Conservation (phyloP, 2,888 invertebrate genomes). For the Heliconius sara region DNA sequence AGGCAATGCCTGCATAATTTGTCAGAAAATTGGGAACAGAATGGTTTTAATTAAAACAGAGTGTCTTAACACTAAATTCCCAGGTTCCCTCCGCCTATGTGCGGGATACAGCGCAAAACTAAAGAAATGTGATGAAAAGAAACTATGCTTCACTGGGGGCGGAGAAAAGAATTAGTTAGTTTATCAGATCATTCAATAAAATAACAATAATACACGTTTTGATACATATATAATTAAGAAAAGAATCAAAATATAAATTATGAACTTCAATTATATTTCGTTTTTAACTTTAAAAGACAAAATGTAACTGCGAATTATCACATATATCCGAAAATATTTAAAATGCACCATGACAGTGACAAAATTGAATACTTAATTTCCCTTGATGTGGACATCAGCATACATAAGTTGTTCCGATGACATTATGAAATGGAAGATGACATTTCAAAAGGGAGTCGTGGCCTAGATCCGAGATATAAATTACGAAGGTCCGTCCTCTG, state of each 20-base stretch:
- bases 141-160: no score
- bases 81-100: no score
- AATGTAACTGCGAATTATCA: background rate
- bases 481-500: slow-evolving; percentile 26
- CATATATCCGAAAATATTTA: background rate
- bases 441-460: slow-evolving; percentile 30
- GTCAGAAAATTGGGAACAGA: no score
- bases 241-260: no score
- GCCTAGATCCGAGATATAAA: slow-evolving; percentile 32
- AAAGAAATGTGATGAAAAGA: no score
- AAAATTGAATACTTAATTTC: background rate
- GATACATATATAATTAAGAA: no score
- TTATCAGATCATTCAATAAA: background rate
- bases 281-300: background rate
- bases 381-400: slow-evolving; percentile 15
- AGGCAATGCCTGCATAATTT: no score
- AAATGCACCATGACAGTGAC: no score
- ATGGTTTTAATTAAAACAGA: no score
- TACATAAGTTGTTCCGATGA: slow-evolving; percentile 3
- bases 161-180: background rate
- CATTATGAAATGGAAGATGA: slow-evolving; percentile 32
- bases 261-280: background rate
- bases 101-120: no score
- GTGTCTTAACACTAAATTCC: no score
- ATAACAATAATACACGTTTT: background rate